A percentile compares a stretch with the other conserved stretches of the same genome.
Evolutionary conservation across 2,888 invertebrate species (phyloP).

Genomic region (Morpho achilles): DNA sequence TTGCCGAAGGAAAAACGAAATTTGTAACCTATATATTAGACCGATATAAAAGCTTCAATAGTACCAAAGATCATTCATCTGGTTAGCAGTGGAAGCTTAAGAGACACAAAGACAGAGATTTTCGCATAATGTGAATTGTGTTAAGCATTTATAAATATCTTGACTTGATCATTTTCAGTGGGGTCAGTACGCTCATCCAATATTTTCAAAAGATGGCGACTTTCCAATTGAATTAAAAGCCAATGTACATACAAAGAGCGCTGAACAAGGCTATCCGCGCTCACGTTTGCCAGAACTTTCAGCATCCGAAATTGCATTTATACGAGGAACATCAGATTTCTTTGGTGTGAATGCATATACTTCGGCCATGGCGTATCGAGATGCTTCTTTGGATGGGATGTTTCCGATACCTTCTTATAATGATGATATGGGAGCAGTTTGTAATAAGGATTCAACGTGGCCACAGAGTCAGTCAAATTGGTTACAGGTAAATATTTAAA

Average conservation of each 20-base stretch:
- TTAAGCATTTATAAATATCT: no score
- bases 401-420: constrained; percentile 54
- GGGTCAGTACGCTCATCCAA: constrained; percentile 63
- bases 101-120: no score
- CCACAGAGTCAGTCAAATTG: constrained; percentile 46
- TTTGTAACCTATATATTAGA: no score
- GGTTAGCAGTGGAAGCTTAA: no score
- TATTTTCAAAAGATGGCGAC: constrained; percentile 65
- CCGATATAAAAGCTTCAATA: no score
- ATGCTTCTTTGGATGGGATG: constrained; percentile 55
- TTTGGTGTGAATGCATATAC: constrained; percentile 84
- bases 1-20: no score
- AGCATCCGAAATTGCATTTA: constrained; percentile 73
- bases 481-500: constrained; percentile 44
- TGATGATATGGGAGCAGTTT: constrained; percentile 52
- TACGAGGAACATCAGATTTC: constrained; percentile 82
- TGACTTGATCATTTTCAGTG: constrained; percentile 38
- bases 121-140: not conserved
- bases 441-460: constrained; percentile 50
- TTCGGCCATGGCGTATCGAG: constrained; percentile 58
- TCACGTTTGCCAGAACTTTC: constrained; percentile 74
- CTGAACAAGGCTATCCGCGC: constrained; percentile 58
- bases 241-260: constrained; percentile 63
- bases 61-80: no score
- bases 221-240: constrained; percentile 66